phyloP scores from a whole-genome alignment of 2,113 vertebrate species.

The Rhodinocichla rosea region DNA sequence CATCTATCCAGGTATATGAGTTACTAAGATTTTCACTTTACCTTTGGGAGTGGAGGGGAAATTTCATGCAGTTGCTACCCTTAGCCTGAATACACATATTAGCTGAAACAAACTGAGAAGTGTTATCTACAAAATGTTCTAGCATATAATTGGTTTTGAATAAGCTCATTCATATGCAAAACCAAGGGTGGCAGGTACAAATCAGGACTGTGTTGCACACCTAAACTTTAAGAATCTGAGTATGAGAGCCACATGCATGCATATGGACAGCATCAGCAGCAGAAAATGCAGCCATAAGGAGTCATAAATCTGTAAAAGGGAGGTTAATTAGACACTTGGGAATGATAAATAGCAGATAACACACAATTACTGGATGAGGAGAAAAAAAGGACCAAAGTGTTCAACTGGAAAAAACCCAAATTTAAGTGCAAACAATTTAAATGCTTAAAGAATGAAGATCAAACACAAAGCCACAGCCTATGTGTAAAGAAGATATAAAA shows the following conservation, averaged over 20 bases:
- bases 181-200: neutral
- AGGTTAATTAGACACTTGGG: neutral
- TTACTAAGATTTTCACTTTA: neutral
- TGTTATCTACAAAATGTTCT: neutral
- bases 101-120: neutral
- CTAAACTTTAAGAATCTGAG: neutral
- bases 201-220: neutral
- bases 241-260: neutral
- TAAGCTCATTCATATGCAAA: neutral
- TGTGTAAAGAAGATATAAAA: neutral
- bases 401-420: neutral
- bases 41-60: neutral
- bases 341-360: neutral
- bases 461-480: neutral
- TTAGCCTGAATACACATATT: neutral
- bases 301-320: neutral
- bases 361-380: neutral
- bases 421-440: neutral
- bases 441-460: neutral
- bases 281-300: neutral
- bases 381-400: neutral
- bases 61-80: neutral
- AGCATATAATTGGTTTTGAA: neutral
- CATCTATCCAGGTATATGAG: neutral
- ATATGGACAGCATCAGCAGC: neutral